Evolutionary conservation across 1,140 invertebrate genomes (phyloP), one percentile per base, ranked within the genome.

Genomic region (Ceratina japonica): DNA sequence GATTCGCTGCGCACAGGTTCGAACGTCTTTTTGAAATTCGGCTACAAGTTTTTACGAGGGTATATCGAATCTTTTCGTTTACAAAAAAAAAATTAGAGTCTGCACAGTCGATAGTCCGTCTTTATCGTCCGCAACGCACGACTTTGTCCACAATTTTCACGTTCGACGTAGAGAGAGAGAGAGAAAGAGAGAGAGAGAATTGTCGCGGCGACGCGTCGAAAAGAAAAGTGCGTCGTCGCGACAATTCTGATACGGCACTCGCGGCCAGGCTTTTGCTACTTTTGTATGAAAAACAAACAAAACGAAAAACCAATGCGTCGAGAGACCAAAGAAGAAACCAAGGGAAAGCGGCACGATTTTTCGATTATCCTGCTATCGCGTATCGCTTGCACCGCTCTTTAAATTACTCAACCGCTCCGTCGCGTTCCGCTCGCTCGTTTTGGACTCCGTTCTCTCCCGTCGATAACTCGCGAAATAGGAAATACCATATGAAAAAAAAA

Each of bases 251-350:
- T 31, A 31, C 27, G 75, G 54, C 61, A 13, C 31, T 79, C 70
- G 51, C 44, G 70, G 59, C 76, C 61, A 79, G 65, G 77, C 77
- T 79, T 79, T 79, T 79, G 71, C 70, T 79, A 79, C 77, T 79
- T 79, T 79, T 79, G 70, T 79, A 79, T 22, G 68, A 64, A 78
- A 78, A 78, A 72, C 22, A 31, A 71, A 37, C 52, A 24, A 63
- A 72, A 71, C 44, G 18, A 44, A 15, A 52, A 31, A 16, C 31
- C 56, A 64, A 10, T 15, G 62, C 15, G 52, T 62, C 27, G 44
- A 54, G 27, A 51, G 15, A 31, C 24, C 56, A 63, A 73, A 20
- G 58, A 63, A 10, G 37, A 44, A 44, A 44, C 37, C 37, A 44
- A 44, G 37, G 37, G 37, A 10, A 44, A 24, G 44, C 56, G 31